Percentiles rank a stretch among this genome's conserved stretches.
Conservation (phyloP, 2,113 vertebrate species). For the Desmodus rotundus region DNA sequence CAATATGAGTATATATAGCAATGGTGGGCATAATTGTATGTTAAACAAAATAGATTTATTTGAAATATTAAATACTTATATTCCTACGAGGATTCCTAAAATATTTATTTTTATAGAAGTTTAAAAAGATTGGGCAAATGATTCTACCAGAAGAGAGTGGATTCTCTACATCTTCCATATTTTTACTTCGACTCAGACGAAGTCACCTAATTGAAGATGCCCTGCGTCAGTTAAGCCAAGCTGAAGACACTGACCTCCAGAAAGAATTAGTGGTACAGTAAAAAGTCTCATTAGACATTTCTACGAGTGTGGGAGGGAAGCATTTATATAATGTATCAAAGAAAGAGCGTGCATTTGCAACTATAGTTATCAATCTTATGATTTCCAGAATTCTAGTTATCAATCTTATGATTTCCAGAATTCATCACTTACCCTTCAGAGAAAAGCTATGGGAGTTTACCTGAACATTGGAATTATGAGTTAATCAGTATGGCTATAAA, state of each 20-base stretch:
- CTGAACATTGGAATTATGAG: not conserved
- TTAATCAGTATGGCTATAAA: not conserved
- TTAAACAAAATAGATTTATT: not conserved
- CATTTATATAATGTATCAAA: not conserved
- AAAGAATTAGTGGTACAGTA: constrained; percentile 52
- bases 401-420: not conserved
- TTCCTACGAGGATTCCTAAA: not conserved
- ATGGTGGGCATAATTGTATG: not conserved
- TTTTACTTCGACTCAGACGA: constrained; percentile 69
- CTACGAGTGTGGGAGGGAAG: not conserved
- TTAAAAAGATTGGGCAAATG: rapidly evolving
- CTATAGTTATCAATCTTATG: not conserved
- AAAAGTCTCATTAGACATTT: not conserved
- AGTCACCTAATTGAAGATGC: constrained; percentile 73
- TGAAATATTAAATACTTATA: not conserved
- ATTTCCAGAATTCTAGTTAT: constrained; percentile 10
- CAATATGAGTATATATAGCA: not conserved
- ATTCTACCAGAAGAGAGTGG: not conserved
- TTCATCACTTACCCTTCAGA: not conserved
- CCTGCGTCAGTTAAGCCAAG: constrained; percentile 64
- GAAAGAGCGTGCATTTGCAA: not conserved
- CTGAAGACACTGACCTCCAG: constrained; percentile 36
- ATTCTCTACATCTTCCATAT: rapidly evolving
- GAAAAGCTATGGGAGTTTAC: not conserved
- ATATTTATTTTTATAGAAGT: constrained; percentile 20